phyloP scores from a whole-genome alignment of 2,797 vertebrate species.

The Toxotes lorentzi region DNA sequence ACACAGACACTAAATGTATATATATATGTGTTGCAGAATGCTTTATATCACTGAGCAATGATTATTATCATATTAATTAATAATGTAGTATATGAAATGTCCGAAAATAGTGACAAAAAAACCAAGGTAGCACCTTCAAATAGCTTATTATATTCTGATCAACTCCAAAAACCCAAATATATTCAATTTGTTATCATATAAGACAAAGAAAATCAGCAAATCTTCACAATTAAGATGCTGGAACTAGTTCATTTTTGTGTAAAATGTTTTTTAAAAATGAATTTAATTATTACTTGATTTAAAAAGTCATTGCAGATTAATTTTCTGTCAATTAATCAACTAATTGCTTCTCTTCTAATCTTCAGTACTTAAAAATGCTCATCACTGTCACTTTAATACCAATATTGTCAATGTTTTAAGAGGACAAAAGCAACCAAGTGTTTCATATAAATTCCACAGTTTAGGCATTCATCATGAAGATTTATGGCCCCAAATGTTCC shows the following conservation, averaged over 20 bases:
- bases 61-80: background rate
- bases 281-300: background rate
- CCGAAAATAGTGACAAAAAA: background rate
- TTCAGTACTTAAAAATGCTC: background rate
- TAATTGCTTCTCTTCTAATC: background rate
- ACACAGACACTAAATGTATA: background rate
- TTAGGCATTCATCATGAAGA: constrained; percentile 39
- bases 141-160: background rate
- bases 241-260: background rate
- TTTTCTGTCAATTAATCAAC: background rate
- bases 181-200: background rate
- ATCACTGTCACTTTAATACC: background rate
- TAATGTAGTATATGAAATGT: background rate
- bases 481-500: background rate
- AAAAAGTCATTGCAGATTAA: background rate
- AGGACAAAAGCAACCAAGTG: background rate
- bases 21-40: background rate
- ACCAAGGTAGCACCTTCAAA: background rate
- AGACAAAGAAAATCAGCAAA: background rate
- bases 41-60: background rate
- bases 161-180: background rate
- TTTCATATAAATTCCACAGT: constrained; percentile 8
- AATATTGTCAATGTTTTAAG: background rate
- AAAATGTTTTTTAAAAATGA: background rate
- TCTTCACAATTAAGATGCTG: background rate